A percentile compares a stretch with the other conserved stretches of the same genome.
These are phyloP conservation scores for Callinectes sapidus DNA, from an alignment of 2,888 invertebrate species.

Conservation along the genomic window DNA sequence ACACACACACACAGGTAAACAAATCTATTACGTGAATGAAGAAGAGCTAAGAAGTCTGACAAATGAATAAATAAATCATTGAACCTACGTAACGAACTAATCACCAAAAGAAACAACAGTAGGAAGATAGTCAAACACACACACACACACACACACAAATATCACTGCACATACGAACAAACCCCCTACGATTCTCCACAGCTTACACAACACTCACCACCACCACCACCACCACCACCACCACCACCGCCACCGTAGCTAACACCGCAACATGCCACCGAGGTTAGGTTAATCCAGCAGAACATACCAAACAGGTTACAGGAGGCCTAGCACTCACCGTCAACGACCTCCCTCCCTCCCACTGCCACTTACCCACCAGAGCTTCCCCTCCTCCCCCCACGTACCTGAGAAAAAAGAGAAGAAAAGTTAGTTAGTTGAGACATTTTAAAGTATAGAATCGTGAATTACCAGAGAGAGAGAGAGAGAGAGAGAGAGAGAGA, in stretches of 20 bases:
- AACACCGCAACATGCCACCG: background rate
- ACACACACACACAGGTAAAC: no score
- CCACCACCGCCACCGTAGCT: background rate
- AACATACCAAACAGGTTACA: slow-evolving; percentile 17
- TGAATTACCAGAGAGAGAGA: background rate
- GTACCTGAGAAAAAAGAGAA: background rate
- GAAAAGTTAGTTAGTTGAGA: no score
- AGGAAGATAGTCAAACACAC: no score
- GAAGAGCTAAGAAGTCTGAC: no score
- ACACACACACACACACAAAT: background rate
- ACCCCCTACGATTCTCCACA: background rate
- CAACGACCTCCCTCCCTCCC: background rate
- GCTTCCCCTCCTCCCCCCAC: background rate
- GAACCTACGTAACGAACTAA: no score
- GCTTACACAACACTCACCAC: background rate
- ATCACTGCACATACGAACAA: background rate
- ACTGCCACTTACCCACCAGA: background rate
- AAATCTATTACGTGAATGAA: no score
- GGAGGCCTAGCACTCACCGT: background rate
- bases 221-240: background rate
- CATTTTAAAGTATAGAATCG: no score
- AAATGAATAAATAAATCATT: no score
- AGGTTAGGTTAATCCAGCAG: background rate
- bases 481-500: background rate
- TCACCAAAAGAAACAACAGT: no score